Percentiles rank a stretch among this genome's conserved stretches.
Conservation (phyloP, 2,797 vertebrate genomes). For the Danio jaintianensis region DNA sequence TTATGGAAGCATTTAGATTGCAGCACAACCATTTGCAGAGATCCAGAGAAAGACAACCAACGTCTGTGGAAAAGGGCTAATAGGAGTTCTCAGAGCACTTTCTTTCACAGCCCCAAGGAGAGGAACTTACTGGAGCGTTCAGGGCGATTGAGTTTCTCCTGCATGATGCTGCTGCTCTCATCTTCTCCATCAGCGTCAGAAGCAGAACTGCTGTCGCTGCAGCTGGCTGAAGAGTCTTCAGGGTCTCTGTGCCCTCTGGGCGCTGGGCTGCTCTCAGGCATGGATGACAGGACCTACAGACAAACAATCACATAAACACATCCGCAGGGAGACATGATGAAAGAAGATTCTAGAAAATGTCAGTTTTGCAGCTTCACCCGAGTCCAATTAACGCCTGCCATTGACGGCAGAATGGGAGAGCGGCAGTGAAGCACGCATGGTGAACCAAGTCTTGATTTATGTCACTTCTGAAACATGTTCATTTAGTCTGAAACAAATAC, state of each 20-base stretch:
- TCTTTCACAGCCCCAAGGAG: conserved; percentile 9
- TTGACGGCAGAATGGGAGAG: conserved; percentile 62
- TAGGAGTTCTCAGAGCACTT: conserved; percentile 50
- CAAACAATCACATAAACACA: conserved; percentile 56
- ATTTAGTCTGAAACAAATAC: conserved; percentile 58
- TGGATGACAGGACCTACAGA: conserved; percentile 86
- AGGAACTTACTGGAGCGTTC: conserved; percentile 88
- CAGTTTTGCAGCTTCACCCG: conserved; percentile 63
- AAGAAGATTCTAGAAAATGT: conserved; percentile 61
- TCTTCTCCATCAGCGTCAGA: conserved; percentile 79
- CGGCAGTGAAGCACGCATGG: conserved; percentile 52
- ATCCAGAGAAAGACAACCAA: not conserved
- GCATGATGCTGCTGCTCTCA: conserved; percentile 81
- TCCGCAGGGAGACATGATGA: conserved; percentile 22
- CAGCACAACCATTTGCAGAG: not conserved
- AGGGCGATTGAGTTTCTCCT: conserved; percentile 83
- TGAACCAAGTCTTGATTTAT: conserved; percentile 61
- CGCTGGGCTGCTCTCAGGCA: conserved; percentile 90
- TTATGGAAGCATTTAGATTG: not conserved
- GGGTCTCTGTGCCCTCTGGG: conserved; percentile 80
- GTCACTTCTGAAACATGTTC: conserved; percentile 60
- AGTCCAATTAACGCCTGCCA: conserved; percentile 75
- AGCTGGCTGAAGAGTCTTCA: conserved; percentile 86
- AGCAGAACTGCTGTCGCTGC: conserved; percentile 84
- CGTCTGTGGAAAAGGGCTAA: not conserved